These are phyloP conservation scores for Patella caerulea DNA, from an alignment of 2,888 invertebrate genomes.

Conservation along the genomic window DNA sequence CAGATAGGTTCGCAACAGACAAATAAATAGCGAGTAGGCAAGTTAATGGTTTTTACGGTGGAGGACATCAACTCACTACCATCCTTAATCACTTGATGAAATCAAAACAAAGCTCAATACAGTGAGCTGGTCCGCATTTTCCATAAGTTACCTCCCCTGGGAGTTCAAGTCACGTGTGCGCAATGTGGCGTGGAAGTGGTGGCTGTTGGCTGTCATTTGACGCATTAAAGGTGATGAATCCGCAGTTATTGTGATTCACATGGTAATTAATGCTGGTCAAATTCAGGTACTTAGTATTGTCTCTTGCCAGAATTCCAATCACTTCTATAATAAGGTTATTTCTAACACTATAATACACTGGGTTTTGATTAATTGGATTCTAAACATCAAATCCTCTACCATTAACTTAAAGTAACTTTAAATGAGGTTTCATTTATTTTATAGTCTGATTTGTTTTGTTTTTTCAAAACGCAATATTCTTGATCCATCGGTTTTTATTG, in stretches of 20 bases:
- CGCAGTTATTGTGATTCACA: neutral
- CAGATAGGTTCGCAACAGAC: conserved; percentile 5
- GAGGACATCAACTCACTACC: conserved; percentile 5
- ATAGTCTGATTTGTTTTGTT: too few relatives aligned
- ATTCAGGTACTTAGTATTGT: neutral
- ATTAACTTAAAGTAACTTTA: too few relatives aligned
- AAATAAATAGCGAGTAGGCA: conserved; percentile 1
- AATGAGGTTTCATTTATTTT: too few relatives aligned
- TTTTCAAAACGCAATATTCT: too few relatives aligned
- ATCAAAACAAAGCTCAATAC: conserved; percentile 7
- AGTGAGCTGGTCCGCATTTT: neutral
- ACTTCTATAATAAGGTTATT: too few relatives aligned
- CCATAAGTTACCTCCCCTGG: conserved; percentile 7
- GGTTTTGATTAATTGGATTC: too few relatives aligned
- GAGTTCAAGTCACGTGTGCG: neutral
- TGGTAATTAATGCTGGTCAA: conserved; percentile 8
- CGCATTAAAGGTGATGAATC: conserved; percentile 5
- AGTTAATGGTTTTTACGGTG: conserved; percentile 2
- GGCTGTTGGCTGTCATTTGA: conserved; percentile 16
- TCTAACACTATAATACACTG: too few relatives aligned
- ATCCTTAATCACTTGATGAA: conserved; percentile 7
- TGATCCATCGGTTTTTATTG: too few relatives aligned
- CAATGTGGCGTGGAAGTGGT: conserved; percentile 25
- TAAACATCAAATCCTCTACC: too few relatives aligned
- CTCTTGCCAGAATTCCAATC: too few relatives aligned